Evolutionary conservation across 37 sponge, comb jelly and placozoan species (phyloP), one percentile per base, ranked within the genome.

Genomic region (Amphimedon queenslandica): DNA sequence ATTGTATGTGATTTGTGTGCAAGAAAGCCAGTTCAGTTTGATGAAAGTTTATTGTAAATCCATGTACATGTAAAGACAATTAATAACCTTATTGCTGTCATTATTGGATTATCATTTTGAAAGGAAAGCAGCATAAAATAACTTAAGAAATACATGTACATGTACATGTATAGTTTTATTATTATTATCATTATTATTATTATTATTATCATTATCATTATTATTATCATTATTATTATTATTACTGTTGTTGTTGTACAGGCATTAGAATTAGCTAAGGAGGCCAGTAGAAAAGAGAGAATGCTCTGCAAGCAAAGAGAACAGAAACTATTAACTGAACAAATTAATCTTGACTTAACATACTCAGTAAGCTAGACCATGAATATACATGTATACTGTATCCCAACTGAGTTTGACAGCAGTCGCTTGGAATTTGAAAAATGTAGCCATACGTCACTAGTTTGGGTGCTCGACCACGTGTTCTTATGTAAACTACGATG

Each of bases 241-340:
- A n/a, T n/a, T n/a, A n/a, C 63, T 61, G 27, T 23, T 8, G 31
- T 18, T 61, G 23, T 23, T 27, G 1, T 75, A 2, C 58, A 95
- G 88, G 96, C 94, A 18, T 83, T 97, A 55, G 95, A 94, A 57
- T 91, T 85, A 71, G 99, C 99, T 24, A 94, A 94, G 60, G 92
- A 97, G 53, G 84, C 99, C 0, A 92, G 84, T 2, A 58, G 92
- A 32, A 94, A 89, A 76, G 99, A 97, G 78, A 84, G 95, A 33
- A 61, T 92, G 37, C 55, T 97, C 42, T 92, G 92, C 60, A 82
- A 79, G 60, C 92, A 95, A 64, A 57, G 87, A 41, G 92, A 95
- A 33, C 92, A 88, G 33, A 71, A 81, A 43, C 58, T 71, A 13
- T 21, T 84, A 34, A 72, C 89, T 20, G 89, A 88, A 16, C 83